A percentile compares a stretch with the other conserved stretches of the same genome.
Evolutionary conservation across 2,888 invertebrate species (phyloP).

Genomic region (Parthenolecanium corni): DNA sequence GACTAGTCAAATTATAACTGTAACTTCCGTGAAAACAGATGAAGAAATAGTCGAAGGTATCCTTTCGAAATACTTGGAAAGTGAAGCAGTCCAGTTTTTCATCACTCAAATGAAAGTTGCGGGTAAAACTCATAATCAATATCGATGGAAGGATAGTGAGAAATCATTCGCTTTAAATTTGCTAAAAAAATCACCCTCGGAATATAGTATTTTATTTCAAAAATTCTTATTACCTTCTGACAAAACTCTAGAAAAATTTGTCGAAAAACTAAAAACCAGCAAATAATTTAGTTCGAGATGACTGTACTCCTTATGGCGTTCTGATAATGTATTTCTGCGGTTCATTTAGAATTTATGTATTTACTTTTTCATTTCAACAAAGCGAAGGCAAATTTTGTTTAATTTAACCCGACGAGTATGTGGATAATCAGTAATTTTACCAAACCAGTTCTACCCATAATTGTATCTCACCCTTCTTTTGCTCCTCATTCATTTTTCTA

Average conservation of each 20-base stretch:
- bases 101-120: slow-evolving; percentile 17
- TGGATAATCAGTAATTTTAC: no score
- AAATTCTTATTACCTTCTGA: slow-evolving; percentile 13
- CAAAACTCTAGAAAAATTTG: slow-evolving; percentile 17
- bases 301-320: background rate
- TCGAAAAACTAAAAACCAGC: background rate
- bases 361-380: background rate
- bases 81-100: slow-evolving; percentile 23
- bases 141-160: slow-evolving; percentile 19
- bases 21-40: background rate
- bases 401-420: no score
- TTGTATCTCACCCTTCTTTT: no score
- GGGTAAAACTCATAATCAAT: slow-evolving; percentile 7
- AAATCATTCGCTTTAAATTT: slow-evolving; percentile 19
- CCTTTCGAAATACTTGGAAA: slow-evolving; percentile 16
- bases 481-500: no score
- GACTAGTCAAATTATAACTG: background rate
- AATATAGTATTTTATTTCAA: slow-evolving; percentile 8
- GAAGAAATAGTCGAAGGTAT: slow-evolving; percentile 3
- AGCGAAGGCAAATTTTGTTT: no score
- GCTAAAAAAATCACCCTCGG: slow-evolving; percentile 1
- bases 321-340: background rate
- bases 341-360: no score
- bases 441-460: no score
- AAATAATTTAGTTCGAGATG: background rate